Conservation (phyloP, 2,797 vertebrate genomes). For the Myotis vivesi region DNA sequence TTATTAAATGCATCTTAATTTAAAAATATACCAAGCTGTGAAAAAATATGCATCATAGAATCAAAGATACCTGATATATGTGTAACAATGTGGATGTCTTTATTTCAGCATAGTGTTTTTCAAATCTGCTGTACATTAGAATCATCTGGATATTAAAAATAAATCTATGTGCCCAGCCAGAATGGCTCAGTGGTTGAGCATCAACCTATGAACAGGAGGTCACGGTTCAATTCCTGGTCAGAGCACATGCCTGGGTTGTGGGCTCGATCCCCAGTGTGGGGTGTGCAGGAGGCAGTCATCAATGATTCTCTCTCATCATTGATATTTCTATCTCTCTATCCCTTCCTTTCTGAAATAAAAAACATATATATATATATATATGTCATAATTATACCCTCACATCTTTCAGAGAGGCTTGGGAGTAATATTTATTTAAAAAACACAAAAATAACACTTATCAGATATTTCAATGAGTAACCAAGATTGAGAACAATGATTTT, state of each 20-base stretch:
- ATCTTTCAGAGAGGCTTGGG: not conserved
- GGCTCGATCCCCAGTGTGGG: no score
- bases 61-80: not conserved
- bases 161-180: not conserved
- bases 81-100: not conserved
- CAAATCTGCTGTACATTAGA: not conserved
- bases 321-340: no score
- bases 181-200: no score
- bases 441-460: not conserved
- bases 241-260: no score
- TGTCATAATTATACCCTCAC: not conserved
- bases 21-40: conserved; percentile 29
- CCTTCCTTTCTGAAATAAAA: no score
- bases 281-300: no score
- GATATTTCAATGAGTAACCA: not conserved
- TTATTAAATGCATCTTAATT: conserved; percentile 57
- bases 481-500: not conserved
- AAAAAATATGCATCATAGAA: conserved; percentile 16
- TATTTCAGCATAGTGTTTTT: not conserved
- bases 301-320: no score
- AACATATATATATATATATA: not conserved
- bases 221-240: no score
- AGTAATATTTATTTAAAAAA: not conserved
- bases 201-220: no score
- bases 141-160: conserved; percentile 21